Conservation (phyloP, 23 tunicate genomes). For the Trididemnum clinides region DNA sequence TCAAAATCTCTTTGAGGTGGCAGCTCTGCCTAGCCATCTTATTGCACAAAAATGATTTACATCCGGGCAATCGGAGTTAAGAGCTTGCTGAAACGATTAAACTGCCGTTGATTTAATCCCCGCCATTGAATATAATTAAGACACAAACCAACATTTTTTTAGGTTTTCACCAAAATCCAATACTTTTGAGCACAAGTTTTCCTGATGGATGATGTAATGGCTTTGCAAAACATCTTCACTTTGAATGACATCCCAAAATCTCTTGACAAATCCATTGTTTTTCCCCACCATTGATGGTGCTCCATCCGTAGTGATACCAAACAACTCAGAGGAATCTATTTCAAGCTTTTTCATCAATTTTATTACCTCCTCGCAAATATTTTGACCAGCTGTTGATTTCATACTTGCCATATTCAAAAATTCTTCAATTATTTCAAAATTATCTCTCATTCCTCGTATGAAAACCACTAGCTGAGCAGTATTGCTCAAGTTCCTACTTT, state of each 20-base stretch:
- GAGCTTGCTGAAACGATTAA: slow-evolving; percentile 11
- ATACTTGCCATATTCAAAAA: slow-evolving; percentile 46
- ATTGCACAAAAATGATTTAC: slow-evolving; percentile 13
- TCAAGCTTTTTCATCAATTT: slow-evolving; percentile 35
- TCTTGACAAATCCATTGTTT: no score
- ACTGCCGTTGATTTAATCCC: slow-evolving; percentile 16
- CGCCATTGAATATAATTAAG: background rate
- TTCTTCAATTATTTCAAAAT: slow-evolving; percentile 36
- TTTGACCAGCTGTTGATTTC: slow-evolving; percentile 41
- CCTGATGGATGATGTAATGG: slow-evolving; percentile 28
- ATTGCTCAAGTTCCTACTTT: slow-evolving; percentile 1
- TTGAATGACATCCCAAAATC: no score
- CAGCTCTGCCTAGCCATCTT: no score
- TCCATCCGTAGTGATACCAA: no score
- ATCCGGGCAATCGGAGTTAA: background rate
- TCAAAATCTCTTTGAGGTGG: slow-evolving; percentile 20
- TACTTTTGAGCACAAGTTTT: no score
- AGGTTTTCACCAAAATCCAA: slow-evolving; percentile 1
- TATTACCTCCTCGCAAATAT: slow-evolving; percentile 39
- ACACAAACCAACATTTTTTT: background rate
- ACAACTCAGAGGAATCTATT: slow-evolving; percentile 25
- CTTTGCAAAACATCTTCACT: no score
- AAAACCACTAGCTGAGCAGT: slow-evolving; percentile 32
- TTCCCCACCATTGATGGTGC: no score
- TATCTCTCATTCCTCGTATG: slow-evolving; percentile 9